These are phyloP conservation scores for Cosmorhoe ocellata DNA, from an alignment of 2,888 invertebrate species.

Conservation along the genomic window DNA sequence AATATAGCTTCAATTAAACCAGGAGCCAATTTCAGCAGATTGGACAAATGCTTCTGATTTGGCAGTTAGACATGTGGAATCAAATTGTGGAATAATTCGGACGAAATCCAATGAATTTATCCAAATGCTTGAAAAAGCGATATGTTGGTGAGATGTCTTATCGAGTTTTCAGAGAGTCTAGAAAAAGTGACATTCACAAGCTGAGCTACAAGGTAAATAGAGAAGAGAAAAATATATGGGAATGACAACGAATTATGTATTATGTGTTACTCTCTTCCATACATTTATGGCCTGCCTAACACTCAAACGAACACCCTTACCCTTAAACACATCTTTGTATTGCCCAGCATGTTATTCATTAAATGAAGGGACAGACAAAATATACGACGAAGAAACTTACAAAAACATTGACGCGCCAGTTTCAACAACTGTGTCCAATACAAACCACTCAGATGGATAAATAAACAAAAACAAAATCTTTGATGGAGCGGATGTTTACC, in stretches of 20 bases:
- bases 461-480: conserved; percentile 20
- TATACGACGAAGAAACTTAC: not conserved
- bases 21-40: conserved; percentile 4
- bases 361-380: conserved; percentile 1
- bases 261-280: no score
- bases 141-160: no score
- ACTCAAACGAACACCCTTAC: no score
- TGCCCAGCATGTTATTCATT: no score
- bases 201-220: no score
- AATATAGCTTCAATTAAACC: conserved; percentile 3
- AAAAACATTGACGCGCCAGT: conserved; percentile 1
- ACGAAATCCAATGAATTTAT: conserved; percentile 3
- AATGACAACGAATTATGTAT: no score
- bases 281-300: no score
- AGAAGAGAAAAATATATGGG: no score
- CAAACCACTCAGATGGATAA: conserved; percentile 22
- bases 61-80: conserved; percentile 6
- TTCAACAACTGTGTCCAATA: conserved; percentile 11
- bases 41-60: conserved; percentile 8
- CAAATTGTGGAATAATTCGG: conserved; percentile 1
- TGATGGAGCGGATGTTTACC: conserved; percentile 35
- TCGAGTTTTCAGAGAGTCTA: no score
- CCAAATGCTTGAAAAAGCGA: no score
- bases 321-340: no score
- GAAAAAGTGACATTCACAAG: no score